phyloP scores from a whole-genome alignment of 1,140 invertebrate species.

The Ptiloglossa arizonensis region DNA sequence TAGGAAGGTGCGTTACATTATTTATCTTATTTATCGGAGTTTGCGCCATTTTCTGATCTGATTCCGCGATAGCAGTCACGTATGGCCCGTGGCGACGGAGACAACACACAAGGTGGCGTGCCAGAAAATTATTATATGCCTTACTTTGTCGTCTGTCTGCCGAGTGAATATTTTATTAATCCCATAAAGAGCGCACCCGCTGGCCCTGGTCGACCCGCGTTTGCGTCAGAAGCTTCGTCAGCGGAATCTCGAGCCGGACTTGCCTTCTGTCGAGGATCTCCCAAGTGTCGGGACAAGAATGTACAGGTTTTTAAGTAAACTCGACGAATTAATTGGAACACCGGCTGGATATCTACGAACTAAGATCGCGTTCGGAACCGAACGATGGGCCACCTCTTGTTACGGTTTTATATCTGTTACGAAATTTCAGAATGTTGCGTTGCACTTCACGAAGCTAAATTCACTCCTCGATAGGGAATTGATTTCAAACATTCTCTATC shows the following conservation, averaged over 20 bases:
- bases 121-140: conserved; percentile 72
- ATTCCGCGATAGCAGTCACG: conserved; percentile 71
- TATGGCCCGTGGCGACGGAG: conserved; percentile 54
- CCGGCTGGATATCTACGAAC: too few relatives aligned
- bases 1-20: conserved; percentile 65
- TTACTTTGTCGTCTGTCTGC: conserved; percentile 68
- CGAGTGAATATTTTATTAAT: conserved; percentile 76
- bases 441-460: too few relatives aligned
- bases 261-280: too few relatives aligned
- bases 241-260: neutral
- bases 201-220: conserved; percentile 5
- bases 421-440: too few relatives aligned
- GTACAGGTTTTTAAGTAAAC: neutral
- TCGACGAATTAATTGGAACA: neutral
- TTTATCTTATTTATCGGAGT: conserved; percentile 74
- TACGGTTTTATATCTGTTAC: too few relatives aligned
- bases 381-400: too few relatives aligned
- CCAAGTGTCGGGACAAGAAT: too few relatives aligned
- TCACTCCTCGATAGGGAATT: too few relatives aligned
- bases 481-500: too few relatives aligned
- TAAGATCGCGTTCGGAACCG: too few relatives aligned
- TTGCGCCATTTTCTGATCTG: conserved; percentile 73
- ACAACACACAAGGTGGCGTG: conserved; percentile 69
- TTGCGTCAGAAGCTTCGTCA: neutral
- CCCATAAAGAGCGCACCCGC: conserved; percentile 53